phyloP scores from a whole-genome alignment of 2,113 vertebrate species.

The Dinomys branickii region DNA sequence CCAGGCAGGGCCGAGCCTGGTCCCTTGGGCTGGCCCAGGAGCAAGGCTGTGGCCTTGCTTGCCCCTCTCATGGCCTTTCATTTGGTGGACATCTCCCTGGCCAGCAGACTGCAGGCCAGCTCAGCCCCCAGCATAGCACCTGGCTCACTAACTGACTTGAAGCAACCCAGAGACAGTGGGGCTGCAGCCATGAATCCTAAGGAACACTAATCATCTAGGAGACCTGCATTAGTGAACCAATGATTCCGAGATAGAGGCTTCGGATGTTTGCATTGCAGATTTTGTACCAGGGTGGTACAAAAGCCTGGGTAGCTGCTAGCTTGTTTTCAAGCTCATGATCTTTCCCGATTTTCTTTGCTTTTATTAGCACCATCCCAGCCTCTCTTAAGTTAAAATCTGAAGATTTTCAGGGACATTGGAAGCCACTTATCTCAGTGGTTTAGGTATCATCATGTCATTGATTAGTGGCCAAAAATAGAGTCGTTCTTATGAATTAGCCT shows the following conservation, averaged over 20 bases:
- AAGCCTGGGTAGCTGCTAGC: rapidly evolving
- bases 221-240: rapidly evolving
- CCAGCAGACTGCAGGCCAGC: background rate
- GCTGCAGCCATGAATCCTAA: rapidly evolving
- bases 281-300: no score
- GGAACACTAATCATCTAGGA: rapidly evolving
- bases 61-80: rapidly evolving
- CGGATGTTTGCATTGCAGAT: rapidly evolving
- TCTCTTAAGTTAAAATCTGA: background rate
- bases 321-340: rapidly evolving
- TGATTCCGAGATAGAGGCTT: background rate
- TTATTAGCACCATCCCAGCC: rapidly evolving
- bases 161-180: background rate
- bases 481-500: background rate
- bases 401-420: background rate
- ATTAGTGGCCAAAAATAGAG: background rate
- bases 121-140: rapidly evolving
- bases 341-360: background rate
- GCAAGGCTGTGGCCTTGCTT: rapidly evolving
- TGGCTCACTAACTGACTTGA: rapidly evolving
- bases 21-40: background rate
- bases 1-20: background rate
- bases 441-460: background rate
- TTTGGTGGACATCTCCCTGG: background rate
- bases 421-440: background rate